Base-by-base conservation (phyloP, 2,113 vertebrate genomes). In the Microtus pennsylvanicus region DNA sequence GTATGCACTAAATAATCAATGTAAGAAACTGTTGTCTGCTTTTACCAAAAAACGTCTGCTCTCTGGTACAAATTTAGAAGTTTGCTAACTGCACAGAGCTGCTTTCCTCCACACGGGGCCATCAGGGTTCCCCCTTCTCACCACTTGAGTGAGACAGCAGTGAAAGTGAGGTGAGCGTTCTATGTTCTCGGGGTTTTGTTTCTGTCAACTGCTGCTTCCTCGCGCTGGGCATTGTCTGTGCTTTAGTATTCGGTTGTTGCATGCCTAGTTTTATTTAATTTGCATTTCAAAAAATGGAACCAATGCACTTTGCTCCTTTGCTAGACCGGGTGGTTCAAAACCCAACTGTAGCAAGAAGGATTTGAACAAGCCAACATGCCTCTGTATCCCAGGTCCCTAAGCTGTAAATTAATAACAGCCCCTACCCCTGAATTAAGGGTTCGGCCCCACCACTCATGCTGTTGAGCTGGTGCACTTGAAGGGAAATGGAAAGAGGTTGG, bases 241-340 rank as follows among this genome's bases (percentile, higher is more conserved):
- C 33, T 93, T 93, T 50, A 9, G 24, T 47, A 8, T 76, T 85
- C 47, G 47, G 12, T 81, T 90, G 16, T 45, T 38, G 45, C 26
- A 3, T 22, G 38, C 50, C 33, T 87, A 52, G 35, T 87, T 86
- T 35, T 69, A 52, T 90, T 86, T 61, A 35, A 63, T 91, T 86
- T 87, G 58, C 8, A 58, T 75, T 72, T 94, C 55, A n/a, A 76
- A 76, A 94, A 86, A 76, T 72, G 35, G n/a, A 58, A 77, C 67
- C 75, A 77, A 26, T 28, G 13, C 9, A 22, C 22, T 24, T 76
- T 78, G 28, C 19, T 95, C n/a, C 9, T 76, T 96, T 33, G 5
- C 61, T 75, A 47, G 74, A 85, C 45, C 45, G 58, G 47, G 17
- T 26, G 28, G 38, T 93, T 93, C 80, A 94, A 93, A 80, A 94